phyloP scores from a whole-genome alignment of 2,888 invertebrate species.

The Tridacna gigas region DNA sequence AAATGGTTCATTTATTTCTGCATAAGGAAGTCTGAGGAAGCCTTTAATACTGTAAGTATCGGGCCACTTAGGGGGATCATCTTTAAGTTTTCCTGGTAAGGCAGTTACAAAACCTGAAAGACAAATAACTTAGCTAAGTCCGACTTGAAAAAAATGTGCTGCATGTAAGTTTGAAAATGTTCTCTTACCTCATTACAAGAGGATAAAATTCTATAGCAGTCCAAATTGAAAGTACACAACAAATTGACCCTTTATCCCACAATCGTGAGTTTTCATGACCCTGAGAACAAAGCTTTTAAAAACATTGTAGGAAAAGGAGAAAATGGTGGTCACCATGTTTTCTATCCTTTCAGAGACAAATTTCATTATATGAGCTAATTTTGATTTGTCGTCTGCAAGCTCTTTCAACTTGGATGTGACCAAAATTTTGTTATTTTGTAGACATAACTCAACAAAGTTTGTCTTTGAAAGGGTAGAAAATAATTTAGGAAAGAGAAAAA shows the following conservation, averaged over 20 bases:
- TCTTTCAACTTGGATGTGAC: no score
- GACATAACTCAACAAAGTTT: no score
- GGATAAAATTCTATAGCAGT: no score
- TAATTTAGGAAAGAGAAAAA: no score
- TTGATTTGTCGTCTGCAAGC: no score
- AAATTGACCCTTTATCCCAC: background rate
- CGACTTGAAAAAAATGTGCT: background rate
- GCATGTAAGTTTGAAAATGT: background rate
- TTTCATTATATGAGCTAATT: no score
- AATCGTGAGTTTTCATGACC: background rate
- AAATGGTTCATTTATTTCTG: conserved; percentile 96
- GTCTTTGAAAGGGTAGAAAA: no score
- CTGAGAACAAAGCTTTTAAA: no score
- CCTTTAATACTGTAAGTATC: conserved; percentile 75
- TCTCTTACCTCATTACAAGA: background rate
- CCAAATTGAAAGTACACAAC: background rate
- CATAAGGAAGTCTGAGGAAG: conserved; percentile 93
- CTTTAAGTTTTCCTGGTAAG: conserved; percentile 9
- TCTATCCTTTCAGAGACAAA: no score
- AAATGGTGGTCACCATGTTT: no score
- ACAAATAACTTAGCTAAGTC: background rate
- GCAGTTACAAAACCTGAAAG: conserved; percentile 21
- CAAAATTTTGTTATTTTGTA: no score
- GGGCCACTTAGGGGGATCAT: conserved; percentile 69
- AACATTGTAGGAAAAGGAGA: no score